phyloP scores from a whole-genome alignment of 2,797 vertebrate species.

The Holocentrus rufus region DNA sequence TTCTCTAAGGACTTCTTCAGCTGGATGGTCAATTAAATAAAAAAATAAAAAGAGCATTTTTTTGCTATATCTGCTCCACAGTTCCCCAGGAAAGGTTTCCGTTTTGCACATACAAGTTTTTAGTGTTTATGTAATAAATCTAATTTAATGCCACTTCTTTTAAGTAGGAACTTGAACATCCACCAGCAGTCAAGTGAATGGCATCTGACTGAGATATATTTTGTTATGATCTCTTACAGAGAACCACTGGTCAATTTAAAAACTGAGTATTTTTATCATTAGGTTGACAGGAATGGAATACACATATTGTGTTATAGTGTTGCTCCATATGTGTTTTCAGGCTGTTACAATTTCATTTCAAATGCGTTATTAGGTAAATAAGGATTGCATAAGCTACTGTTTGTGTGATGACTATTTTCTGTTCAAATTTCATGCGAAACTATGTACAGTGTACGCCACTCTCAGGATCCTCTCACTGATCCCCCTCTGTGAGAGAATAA shows the following conservation, averaged over 20 bases:
- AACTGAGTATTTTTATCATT: too few species aligned
- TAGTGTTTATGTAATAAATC: slow-evolving; percentile 64
- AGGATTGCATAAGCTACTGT: background rate
- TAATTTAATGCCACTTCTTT: slow-evolving; percentile 64
- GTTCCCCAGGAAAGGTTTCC: slow-evolving; percentile 42
- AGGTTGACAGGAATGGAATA: too few species aligned
- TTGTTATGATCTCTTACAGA: slow-evolving; percentile 6
- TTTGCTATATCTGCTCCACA: slow-evolving; percentile 22
- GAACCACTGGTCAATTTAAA: too few species aligned
- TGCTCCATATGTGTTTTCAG: too few species aligned
- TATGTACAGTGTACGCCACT: too few species aligned
- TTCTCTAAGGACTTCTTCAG: slow-evolving; percentile 45
- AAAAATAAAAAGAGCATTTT: slow-evolving; percentile 47
- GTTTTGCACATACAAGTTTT: slow-evolving; percentile 31
- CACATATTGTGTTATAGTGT: too few species aligned
- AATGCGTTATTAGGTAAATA: background rate
- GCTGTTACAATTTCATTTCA: background rate
- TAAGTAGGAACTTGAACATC: slow-evolving; percentile 49
- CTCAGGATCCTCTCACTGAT: too few species aligned
- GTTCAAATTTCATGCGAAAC: background rate
- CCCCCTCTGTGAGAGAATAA: too few species aligned
- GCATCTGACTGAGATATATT: slow-evolving; percentile 34
- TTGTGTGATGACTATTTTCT: background rate
- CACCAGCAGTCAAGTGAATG: slow-evolving; percentile 48
- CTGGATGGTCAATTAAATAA: slow-evolving; percentile 42